Conservation (phyloP, 2,113 vertebrate genomes). For the Atherinomorus stipes region DNA sequence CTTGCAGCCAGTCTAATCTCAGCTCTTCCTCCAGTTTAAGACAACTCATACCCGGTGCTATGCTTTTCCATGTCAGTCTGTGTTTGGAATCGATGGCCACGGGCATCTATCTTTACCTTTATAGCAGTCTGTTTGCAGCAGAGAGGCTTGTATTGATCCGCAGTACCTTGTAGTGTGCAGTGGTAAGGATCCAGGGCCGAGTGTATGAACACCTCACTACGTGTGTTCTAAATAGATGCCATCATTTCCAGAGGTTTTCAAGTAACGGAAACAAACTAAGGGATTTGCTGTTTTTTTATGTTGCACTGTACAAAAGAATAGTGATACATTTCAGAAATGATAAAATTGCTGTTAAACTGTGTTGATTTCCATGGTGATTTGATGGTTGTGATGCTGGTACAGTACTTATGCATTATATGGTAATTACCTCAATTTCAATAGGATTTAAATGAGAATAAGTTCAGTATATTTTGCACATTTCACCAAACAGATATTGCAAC, state of each 20-base stretch:
- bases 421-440: conserved; percentile 46
- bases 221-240: conserved; percentile 25
- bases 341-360: conserved; percentile 47
- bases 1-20: conserved; percentile 46
- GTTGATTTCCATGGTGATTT: conserved; percentile 32
- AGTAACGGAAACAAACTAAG: not conserved
- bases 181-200: not conserved
- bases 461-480: conserved; percentile 49
- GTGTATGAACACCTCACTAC: not conserved
- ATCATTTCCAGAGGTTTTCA: conserved; percentile 19
- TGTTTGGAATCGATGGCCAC: conserved; percentile 46
- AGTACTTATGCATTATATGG: conserved; percentile 49
- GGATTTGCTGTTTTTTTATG: conserved; percentile 2
- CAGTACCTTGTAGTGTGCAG: conserved; percentile 24
- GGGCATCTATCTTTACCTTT: conserved; percentile 36
- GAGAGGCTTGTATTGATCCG: conserved; percentile 35
- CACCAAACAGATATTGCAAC: conserved; percentile 17
- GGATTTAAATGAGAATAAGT: conserved; percentile 21
- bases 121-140: conserved; percentile 36
- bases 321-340: conserved; percentile 37
- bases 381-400: conserved; percentile 45
- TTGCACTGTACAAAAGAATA: conserved; percentile 21
- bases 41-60: conserved; percentile 62
- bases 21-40: conserved; percentile 52
- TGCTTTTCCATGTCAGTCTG: conserved; percentile 38